Percentiles rank a stretch among this genome's conserved stretches.
phyloP scores from a whole-genome alignment of 2,888 invertebrate species.

The Microctonus aethiopoides region DNA sequence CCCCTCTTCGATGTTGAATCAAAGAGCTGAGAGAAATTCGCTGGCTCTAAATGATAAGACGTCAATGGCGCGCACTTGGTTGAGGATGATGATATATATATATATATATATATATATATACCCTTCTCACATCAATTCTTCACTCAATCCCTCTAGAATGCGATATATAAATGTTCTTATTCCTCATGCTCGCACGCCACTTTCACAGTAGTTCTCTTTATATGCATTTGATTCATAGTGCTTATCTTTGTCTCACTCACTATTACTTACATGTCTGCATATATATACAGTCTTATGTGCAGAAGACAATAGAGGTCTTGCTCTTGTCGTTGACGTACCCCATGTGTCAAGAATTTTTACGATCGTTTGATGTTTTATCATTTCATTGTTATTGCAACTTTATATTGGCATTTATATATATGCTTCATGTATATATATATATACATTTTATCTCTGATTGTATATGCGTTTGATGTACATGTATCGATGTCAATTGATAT shows the following conservation, averaged over 20 bases:
- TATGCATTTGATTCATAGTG: neutral
- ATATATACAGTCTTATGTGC: neutral
- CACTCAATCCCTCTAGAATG: neutral
- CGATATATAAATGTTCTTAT: slow-evolving; percentile 26
- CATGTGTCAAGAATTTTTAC: slow-evolving; percentile 12
- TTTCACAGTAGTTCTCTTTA: slow-evolving; percentile 19
- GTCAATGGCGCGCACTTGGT: neutral
- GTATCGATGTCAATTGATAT: neutral
- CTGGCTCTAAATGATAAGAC: slow-evolving; percentile 32
- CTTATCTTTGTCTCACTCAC: neutral
- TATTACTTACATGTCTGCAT: neutral
- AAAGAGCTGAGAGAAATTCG: slow-evolving; percentile 13
- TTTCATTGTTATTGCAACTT: slow-evolving; percentile 23
- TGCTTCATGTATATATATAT: neutral
- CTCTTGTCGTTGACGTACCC: neutral
- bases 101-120: too few relatives aligned
- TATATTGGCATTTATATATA: slow-evolving; percentile 1
- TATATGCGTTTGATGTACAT: too few relatives aligned
- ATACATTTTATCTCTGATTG: neutral
- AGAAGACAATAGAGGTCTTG: neutral
- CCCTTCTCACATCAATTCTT: too few relatives aligned
- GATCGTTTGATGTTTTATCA: slow-evolving; percentile 12
- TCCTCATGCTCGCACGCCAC: slow-evolving; percentile 21
- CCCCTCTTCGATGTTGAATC: neutral
- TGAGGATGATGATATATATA: neutral